These are phyloP conservation scores for Cylindroiulus punctatus DNA, from an alignment of 2,888 invertebrate species.

Conservation along the genomic window DNA sequence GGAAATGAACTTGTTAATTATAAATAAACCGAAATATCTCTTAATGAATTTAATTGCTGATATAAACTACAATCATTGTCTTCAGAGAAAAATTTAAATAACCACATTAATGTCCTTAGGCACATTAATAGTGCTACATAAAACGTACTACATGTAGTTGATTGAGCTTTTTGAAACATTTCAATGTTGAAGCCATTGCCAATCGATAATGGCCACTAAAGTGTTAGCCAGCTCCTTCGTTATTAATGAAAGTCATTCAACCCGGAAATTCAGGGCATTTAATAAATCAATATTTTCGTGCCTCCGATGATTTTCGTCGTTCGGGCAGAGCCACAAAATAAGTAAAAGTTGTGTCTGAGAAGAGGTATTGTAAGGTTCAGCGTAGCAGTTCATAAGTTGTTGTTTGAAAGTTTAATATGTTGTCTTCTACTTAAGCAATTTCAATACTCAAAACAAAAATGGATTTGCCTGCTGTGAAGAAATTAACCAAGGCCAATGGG, in stretches of 20 bases:
- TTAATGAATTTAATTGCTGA: no score
- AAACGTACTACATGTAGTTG: no score
- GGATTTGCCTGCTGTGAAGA: neutral
- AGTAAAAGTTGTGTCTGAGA: neutral
- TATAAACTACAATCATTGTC: no score
- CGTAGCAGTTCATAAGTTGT: neutral
- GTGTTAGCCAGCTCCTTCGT: neutral
- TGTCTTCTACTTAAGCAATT: neutral
- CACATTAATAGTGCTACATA: no score
- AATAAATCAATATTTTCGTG: neutral
- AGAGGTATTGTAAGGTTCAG: neutral
- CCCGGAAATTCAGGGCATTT: neutral
- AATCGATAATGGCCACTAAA: neutral
- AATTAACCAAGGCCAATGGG: conserved; percentile 47
- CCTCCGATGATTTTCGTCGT: neutral
- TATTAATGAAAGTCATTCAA: neutral
- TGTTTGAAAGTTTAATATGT: neutral
- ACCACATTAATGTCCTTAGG: no score
- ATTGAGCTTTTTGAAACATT: no score
- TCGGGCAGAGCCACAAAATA: neutral
- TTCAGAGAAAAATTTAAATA: no score
- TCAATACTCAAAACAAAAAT: conserved; percentile 5
- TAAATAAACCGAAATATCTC: no score
- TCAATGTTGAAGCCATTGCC: neutral
- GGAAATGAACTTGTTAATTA: no score